Base-by-base conservation (phyloP, 92 coral and sea anemone species). In the Micromussa lordhowensis region DNA sequence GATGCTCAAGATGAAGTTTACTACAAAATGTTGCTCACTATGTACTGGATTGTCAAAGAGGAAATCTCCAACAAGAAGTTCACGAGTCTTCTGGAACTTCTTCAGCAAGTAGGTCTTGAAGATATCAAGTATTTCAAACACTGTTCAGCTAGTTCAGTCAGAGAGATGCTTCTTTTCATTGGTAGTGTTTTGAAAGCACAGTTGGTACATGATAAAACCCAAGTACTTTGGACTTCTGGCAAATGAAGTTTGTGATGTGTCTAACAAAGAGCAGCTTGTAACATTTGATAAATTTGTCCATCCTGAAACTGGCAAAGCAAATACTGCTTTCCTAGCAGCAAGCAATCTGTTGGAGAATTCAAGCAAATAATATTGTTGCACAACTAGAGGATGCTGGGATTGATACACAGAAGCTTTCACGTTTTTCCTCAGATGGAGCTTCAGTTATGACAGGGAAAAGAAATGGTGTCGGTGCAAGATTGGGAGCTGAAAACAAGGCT, bases 41-140 rank as follows among this genome's bases (percentile, higher is more conserved):
- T 36, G 40, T 94, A 89, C 93, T 88, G 94, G 94, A 38, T 91
- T 2, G 84, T 88, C 14, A 91, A 88, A 78, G 94, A 89, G 77
- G 94, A 94, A 77, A 24, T 92, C n/a, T 57, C 93, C 17, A 94
- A 94, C 57, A 89, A 82, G 86, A 94, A 94, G 82, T 90, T 92
- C 68, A 34, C 61, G 3, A 93, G 93, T 80, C 84, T 94, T 26
- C 89, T 92, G 3, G 24, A 18, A 2, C 24, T 92, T 21, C 78
- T 83, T 49, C 92, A 94, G 79, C 88, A 85, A 68, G 69, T 90
- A 16, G 94, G 95, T 2, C 75, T 90, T 11, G 81, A 64, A 53
- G 89, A 94, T 66, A 88, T 92, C 63, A 93, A 88, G 82, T 94
- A 36, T 78, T 94, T 94, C 72, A 59, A 92, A 10, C 95, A 94